phyloP scores from a whole-genome alignment of 2,113 vertebrate species.

The Grus americana region DNA sequence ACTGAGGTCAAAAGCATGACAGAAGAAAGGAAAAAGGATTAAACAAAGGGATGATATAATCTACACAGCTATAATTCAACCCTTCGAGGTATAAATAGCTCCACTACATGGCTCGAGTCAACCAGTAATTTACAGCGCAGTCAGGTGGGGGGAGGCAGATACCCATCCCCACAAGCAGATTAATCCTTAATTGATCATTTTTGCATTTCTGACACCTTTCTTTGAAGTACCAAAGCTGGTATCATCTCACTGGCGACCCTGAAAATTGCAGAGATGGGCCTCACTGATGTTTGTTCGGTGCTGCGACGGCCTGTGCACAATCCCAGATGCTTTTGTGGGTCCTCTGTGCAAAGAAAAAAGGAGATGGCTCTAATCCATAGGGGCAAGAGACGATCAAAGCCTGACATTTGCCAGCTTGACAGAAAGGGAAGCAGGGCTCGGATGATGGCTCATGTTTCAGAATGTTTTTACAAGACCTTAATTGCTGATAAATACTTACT shows the following conservation, averaged over 20 bases:
- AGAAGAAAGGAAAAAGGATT: conserved; percentile 52
- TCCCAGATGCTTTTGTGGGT: not conserved
- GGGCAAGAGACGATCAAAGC: not conserved
- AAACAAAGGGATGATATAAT: conserved; percentile 50
- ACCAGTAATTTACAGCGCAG: not conserved
- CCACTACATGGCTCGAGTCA: not conserved
- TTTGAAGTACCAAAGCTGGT: not conserved
- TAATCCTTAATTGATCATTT: conserved; percentile 31
- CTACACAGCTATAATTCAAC: conserved; percentile 24
- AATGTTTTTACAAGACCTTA: not conserved
- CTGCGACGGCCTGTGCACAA: accelerated
- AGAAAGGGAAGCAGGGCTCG: not conserved
- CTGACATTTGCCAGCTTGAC: not conserved
- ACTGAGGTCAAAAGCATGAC: conserved; percentile 40
- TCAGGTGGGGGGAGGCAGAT: not conserved
- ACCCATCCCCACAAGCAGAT: not conserved
- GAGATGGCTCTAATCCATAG: not conserved
- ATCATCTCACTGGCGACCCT: not conserved
- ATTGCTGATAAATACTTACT: not conserved
- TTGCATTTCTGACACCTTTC: conserved; percentile 7
- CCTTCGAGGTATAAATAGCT: conserved; percentile 36
- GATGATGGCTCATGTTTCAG: not conserved
- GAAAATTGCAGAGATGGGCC: not conserved
- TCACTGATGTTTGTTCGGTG: not conserved
- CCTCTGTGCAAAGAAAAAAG: not conserved